phyloP scores from a whole-genome alignment of 2,888 invertebrate genomes.

The Amblyjoppa proteus region DNA sequence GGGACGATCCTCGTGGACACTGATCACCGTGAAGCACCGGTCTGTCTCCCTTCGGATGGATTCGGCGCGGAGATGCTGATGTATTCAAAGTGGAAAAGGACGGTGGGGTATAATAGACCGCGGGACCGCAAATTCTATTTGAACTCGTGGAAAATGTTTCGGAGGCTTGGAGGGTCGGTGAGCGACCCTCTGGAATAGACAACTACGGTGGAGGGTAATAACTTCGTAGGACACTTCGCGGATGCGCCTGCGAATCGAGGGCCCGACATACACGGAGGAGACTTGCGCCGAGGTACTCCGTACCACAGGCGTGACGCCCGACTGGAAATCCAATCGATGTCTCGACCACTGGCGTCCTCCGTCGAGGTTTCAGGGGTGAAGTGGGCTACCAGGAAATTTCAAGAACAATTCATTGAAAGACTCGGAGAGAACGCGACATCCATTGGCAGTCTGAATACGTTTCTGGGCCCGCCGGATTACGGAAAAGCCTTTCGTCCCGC shows the following conservation, averaged over 20 bases:
- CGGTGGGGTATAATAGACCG: conserved; percentile 27
- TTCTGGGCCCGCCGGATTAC: background rate
- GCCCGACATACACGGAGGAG: background rate
- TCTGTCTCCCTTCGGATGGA: conserved; percentile 35
- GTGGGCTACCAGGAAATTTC: background rate
- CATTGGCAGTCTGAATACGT: background rate
- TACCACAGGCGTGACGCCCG: background rate
- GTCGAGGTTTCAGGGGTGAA: background rate
- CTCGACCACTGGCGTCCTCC: background rate
- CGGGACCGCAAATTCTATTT: conserved; percentile 66
- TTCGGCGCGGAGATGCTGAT: conserved; percentile 22
- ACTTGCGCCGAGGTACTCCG: background rate
- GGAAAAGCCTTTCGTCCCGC: background rate
- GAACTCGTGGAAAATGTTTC: conserved; percentile 48
- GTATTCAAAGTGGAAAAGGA: conserved; percentile 53
- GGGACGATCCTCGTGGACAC: conserved; percentile 27
- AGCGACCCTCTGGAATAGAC: conserved; percentile 21
- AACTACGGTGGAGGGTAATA: conserved; percentile 12
- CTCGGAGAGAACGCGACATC: background rate
- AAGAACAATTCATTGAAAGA: background rate
- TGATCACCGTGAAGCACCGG: conserved; percentile 40
- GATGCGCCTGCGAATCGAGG: conserved; percentile 30
- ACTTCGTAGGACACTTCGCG: background rate
- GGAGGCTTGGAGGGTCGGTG: conserved; percentile 42
- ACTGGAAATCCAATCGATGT: conserved; percentile 12